Base-by-base conservation (phyloP, 2,113 vertebrate genomes). In the Hiodon alosoides region DNA sequence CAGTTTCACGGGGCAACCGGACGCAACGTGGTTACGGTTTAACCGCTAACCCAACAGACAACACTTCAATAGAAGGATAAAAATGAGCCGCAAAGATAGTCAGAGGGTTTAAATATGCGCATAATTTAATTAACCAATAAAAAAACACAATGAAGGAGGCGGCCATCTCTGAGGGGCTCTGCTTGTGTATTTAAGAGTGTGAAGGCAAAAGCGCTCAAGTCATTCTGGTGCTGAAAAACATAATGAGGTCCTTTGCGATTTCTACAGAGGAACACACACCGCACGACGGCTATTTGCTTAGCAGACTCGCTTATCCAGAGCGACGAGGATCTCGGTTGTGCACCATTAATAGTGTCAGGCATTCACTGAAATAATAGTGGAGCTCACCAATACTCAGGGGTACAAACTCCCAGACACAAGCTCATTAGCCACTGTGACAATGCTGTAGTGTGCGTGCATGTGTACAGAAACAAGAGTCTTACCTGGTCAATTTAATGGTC, bases 401-500 rank as follows among this genome's bases (percentile, higher is more conserved):
- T 46, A 17, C 16, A 6, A 9, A 31, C 62, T 8, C 62, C 17
- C 62, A 65, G 17, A 14, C 31, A 31, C 48, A 69, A 31, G 31
- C 2, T 31, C 31, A 31, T 0, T 31, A 31, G 31, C 31, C 31
- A 31, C 31, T 31, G 31, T 31, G 31, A 31, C 31, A 10, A 13
- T 46, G 64, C 1, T 66, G 31, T 4, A 46, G 54, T 10, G 55
- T 71, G 69, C 2, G 14, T 52, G 13, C 55, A n/a, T 8, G 51
- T 54, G 16, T 55, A 8, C n/a, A 16, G 0, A 51, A 31, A 31
- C 31, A 31, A 31, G 31, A 31, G 10, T 77, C 86, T 83, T 93
- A 99, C 97, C 97, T 98, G 94, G 97, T 99, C 94, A 99, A 94
- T 93, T 99, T 99, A 93, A 99, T 99, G 89, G 96, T 98, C 94